Percentiles rank a stretch among this genome's conserved stretches.
Evolutionary conservation across 2,797 vertebrate species (phyloP).

Genomic region (Crax fasciolata): DNA sequence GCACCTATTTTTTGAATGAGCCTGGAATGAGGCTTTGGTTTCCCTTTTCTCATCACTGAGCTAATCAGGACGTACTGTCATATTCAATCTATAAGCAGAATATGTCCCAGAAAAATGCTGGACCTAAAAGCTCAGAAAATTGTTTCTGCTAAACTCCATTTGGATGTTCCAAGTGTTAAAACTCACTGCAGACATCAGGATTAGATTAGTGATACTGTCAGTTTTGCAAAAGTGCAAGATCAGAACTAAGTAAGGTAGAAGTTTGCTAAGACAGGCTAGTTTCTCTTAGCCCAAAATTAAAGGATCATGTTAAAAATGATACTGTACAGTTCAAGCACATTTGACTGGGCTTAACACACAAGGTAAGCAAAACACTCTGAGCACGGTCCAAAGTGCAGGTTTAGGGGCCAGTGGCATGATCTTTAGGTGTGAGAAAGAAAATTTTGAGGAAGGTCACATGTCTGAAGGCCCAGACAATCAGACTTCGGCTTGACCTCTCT

Average conservation of each 20-base stretch:
- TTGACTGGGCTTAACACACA: conserved; percentile 70
- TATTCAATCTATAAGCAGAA: conserved; percentile 36
- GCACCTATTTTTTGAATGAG: background rate
- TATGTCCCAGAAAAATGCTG: background rate
- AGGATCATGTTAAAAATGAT: conserved; percentile 52
- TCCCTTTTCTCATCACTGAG: conserved; percentile 19
- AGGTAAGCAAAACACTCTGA: conserved; percentile 76
- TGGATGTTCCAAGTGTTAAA: conserved; percentile 57
- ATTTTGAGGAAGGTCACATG: conserved; percentile 80
- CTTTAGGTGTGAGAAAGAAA: conserved; percentile 84
- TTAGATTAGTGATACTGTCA: conserved; percentile 63
- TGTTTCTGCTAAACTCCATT: background rate
- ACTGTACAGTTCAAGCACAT: conserved; percentile 62
- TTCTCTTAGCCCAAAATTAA: conserved; percentile 20
- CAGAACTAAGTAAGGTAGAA: conserved; percentile 36
- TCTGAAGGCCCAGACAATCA: conserved; percentile 83
- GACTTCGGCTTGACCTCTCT: conserved; percentile 85
- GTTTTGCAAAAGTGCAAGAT: conserved; percentile 23
- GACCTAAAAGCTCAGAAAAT: conserved; percentile 58
- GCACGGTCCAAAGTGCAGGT: conserved; percentile 52
- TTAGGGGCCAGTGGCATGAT: conserved; percentile 75
- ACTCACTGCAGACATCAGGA: conserved; percentile 46
- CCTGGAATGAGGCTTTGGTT: conserved; percentile 22
- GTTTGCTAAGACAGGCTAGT: background rate
- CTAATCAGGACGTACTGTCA: conserved; percentile 55